Evolutionary conservation across 1,140 invertebrate genomes (phyloP), one percentile per base, ranked within the genome.

Genomic region (Trichomalopsis sarcophagae): DNA sequence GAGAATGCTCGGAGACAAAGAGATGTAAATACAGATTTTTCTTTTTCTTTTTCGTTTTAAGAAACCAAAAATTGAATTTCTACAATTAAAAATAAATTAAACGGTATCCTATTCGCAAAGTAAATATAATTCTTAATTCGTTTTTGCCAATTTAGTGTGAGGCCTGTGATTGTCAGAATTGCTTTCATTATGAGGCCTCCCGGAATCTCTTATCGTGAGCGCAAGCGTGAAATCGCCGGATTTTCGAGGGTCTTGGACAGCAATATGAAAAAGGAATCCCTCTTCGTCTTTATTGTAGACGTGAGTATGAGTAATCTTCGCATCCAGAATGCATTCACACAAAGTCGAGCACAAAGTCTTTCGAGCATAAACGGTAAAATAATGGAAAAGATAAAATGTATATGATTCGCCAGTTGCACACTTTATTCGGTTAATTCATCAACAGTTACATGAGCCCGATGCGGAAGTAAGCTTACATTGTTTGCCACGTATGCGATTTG

Each of bases 211-310:
- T 66, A 81, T 81, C 68, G 50, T 47, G 73, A 69, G 68, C 84
- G 55, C 62, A 82, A 82, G 74, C 84, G 80, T 86, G 66, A 86
- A 86, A 86, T 86, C 73, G 68, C 80, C 69, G 80, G 80, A 86
- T 86, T 82, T 82, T 86, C 81, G 81, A 83, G 69, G 81, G 81
- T 84, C 85, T 83, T 84, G 81, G 71, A 80, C 75, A 75, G 73
- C 33, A 68, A 85, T 81, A 81, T 81, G 73, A 85, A 81, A 85
- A 85, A 81, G 74, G 62, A 81, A 76, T 77, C 79, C 36, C 40
- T 69, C 40, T 40, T 44, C 78, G 84, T 30, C 79, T 81, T 76
- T 55, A 76, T 76, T 81, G 50, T 69, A 36, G 23, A 30, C 77
- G 69, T 30, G 62, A 47, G 40, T 55, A 81, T 76, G 79, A 81